Evolutionary conservation across 2,797 vertebrate species (phyloP), one percentile per base, ranked within the genome.

Genomic region (Aulostomus chinensis): DNA sequence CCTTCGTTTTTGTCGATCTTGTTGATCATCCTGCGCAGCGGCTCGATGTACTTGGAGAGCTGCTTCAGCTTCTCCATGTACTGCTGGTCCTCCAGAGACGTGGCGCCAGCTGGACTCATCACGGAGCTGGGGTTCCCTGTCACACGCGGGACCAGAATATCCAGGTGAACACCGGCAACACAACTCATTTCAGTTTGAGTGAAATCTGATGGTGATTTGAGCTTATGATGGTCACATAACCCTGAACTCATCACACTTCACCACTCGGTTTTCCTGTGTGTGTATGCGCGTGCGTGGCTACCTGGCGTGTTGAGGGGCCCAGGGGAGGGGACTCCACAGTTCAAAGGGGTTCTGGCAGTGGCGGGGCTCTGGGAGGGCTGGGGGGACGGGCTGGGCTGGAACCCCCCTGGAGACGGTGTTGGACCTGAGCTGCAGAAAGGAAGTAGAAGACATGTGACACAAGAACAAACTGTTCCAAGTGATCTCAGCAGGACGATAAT

Each of bases 1-100:
- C 97, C 97, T 96, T 99, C 97, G 0, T 98, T 99, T 67, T 99
- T 99, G 86, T 98, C 96, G 9, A 99, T 99, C 86, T 99, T 99
- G 88, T 98, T 99, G 84, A 99, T 98, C 97, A 98, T 98, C 46
- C 96, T 89, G 15, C 95, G 90, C 22, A 98, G 87, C 0, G 97
- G 97, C 52, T 99, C 96, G 0, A 99, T 98, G 76, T 97, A 98
- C 48, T 99, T 99, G 56, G 96, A 97, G 0, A 99, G 88, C 66
- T 99, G 96, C 43, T 96, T 98, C 8, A 98, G 93, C 55, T 98
- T 99, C 80, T 99, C 97, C 89, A 99, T 93, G 81, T 99, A 99
- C 67, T 97, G 95, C 68, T 99, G 97, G 56, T 99, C 97, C 76
- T 99, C 96, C 14, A 94, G 93, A 58, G 96, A 96, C 16, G 89